phyloP scores from a whole-genome alignment of 2,797 vertebrate species.

The Hephaestus fuliginosus region DNA sequence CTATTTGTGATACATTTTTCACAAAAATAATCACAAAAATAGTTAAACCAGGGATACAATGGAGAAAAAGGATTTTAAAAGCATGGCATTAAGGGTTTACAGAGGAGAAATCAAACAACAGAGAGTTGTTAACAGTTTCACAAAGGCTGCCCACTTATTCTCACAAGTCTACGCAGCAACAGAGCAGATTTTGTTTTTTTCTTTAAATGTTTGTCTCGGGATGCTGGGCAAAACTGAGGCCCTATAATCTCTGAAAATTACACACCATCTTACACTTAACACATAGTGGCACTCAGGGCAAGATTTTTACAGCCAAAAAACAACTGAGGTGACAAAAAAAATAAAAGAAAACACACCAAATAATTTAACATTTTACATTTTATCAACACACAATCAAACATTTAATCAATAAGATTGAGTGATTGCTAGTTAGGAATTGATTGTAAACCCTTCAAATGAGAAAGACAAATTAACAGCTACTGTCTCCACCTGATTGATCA shows the following conservation, averaged over 20 bases:
- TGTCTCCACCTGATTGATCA: constrained; percentile 26
- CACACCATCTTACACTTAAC: constrained; percentile 39
- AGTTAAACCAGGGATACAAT: constrained; percentile 42
- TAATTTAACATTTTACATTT: constrained; percentile 30
- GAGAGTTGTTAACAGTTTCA: constrained; percentile 42
- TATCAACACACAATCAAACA: constrained; percentile 27
- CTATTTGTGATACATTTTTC: constrained; percentile 45
- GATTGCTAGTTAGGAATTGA: constrained; percentile 24
- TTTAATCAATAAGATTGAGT: background rate
- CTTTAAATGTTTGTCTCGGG: background rate
- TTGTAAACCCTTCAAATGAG: constrained; percentile 25
- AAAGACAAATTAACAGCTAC: constrained; percentile 36
- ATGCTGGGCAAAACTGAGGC: constrained; percentile 29
- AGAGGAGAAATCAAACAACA: constrained; percentile 45
- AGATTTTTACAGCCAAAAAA: constrained; percentile 31
- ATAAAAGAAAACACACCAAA: constrained; percentile 8
- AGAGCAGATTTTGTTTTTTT: constrained; percentile 8
- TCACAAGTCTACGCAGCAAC: constrained; percentile 35
- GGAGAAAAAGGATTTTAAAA: constrained; percentile 27
- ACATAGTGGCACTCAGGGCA: constrained; percentile 38
- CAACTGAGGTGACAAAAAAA: constrained; percentile 16
- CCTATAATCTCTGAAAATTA: constrained; percentile 45
- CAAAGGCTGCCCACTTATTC: constrained; percentile 30
- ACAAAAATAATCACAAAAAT: constrained; percentile 48
- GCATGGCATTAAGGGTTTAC: constrained; percentile 29